Conservation (phyloP, 2,888 invertebrate genomes). For the Dryomyza anilis region DNA sequence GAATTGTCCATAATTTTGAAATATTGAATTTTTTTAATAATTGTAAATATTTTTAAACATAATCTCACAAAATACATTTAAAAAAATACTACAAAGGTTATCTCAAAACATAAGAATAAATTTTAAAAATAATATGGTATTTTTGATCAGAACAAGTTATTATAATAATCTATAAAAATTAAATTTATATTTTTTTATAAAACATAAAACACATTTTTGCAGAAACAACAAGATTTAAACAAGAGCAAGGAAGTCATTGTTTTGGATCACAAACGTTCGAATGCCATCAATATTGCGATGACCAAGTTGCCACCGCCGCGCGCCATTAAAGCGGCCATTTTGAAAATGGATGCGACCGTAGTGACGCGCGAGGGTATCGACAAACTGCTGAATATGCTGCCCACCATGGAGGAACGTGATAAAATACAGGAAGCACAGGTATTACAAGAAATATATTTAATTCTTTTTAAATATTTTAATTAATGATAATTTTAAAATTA, state of each 20-base stretch:
- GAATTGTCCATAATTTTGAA: no score
- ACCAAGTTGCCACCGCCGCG: conserved; percentile 97
- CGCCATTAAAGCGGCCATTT: conserved; percentile 97
- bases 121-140: no score
- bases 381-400: conserved; percentile 96
- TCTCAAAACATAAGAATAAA: no score
- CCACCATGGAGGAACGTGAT: conserved; percentile 94
- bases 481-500: not conserved
- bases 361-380: conserved; percentile 98
- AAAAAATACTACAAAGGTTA: no score
- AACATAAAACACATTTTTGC: no score
- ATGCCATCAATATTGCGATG: conserved; percentile 99
- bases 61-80: no score
- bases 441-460: no score
- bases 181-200: not conserved
- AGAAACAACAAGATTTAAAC: conserved; percentile 84
- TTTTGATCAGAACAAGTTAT: no score
- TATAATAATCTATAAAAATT: no score
- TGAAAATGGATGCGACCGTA: conserved; percentile 99
- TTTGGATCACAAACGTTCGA: conserved; percentile 94
- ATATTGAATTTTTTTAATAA: no score
- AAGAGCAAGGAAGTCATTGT: conserved; percentile 92
- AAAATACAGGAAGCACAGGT: conserved; percentile 93
- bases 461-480: no score
- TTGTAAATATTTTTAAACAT: no score